Conservation (phyloP, 1,140 invertebrate genomes). For the Tetragnatha versicolor region DNA sequence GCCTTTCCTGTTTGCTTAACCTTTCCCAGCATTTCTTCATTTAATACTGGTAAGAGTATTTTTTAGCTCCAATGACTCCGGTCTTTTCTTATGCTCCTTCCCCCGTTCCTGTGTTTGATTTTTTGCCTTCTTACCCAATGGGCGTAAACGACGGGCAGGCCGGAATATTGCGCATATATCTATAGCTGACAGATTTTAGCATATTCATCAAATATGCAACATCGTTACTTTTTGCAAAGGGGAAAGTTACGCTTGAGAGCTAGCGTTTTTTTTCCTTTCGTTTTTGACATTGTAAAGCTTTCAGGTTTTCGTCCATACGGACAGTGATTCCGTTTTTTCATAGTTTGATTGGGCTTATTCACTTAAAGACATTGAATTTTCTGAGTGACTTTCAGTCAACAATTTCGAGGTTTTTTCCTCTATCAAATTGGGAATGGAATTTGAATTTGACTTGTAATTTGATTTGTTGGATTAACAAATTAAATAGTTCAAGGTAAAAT, state of each 20-base stretch:
- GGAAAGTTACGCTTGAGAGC: constrained; percentile 23
- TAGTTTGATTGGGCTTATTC: constrained; percentile 12
- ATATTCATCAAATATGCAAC: constrained; percentile 52
- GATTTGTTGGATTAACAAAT: too few species aligned
- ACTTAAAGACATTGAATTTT: too few species aligned
- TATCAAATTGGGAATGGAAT: too few species aligned
- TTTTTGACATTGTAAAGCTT: constrained; percentile 26
- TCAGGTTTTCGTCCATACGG: neutral
- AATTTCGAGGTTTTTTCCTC: too few species aligned
- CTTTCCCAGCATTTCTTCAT: constrained; percentile 47
- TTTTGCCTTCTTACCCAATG: constrained; percentile 22
- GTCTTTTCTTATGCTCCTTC: neutral
- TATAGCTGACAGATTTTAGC: constrained; percentile 27
- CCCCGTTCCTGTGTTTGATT: neutral
- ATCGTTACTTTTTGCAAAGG: constrained; percentile 39
- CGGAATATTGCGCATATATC: constrained; percentile 19
- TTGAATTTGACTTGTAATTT: too few species aligned
- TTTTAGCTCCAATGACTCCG: constrained; percentile 40
- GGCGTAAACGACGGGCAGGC: constrained; percentile 7
- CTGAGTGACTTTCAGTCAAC: too few species aligned
- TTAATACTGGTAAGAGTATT: constrained; percentile 43
- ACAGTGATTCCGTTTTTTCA: constrained; percentile 22
- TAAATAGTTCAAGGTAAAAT: too few species aligned
- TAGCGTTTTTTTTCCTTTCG: constrained; percentile 11
- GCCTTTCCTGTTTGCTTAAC: constrained; percentile 38